Evolutionary conservation across 2,888 invertebrate species (phyloP), one percentile per base, ranked within the genome.

Genomic region (Parnassius mnemosyne): DNA sequence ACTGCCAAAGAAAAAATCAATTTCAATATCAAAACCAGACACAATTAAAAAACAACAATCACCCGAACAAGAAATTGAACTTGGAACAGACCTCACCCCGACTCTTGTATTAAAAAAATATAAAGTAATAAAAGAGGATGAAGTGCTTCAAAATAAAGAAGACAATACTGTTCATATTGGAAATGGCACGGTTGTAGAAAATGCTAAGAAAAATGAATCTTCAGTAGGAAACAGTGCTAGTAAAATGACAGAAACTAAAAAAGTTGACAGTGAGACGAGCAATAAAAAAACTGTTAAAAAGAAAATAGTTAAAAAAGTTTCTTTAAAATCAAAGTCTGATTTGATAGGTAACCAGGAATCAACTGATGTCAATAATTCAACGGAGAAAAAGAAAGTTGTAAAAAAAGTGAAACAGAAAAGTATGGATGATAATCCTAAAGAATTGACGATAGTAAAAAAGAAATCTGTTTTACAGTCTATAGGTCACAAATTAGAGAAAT

Each of bases 401-500:
- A 90, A 88, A 66, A 92, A 89, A 72, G 71, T 81, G 2, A 90
- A 91, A 71, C 88, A 90, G 63, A 89, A 88, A 72, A 66, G 66
- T 57, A 52, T 71, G 49, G 85, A 89, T 44, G 85, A 85, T 67
- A 75, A 72, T 49, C 65, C 71, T 46, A 91, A 87, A 78, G 61
- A 80, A 25, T 69, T 73, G 34, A 72, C 71, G 53, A 80, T 79
- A 65, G 76, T 90, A 9, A 94, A 94, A 75, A 94, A 94, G 81
- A 94, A 94, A 80, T 89, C 93, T 1, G 92, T 97, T 69, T 85
- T 96, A 50, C 95, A 95, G 76, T 94, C 94, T 0, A 93, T 96
- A 71, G 96, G 97, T 53, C 96, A 95, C 76, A 95, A 95, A 79
- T 92, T 95, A 74, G 95, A 95, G 81, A 95, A 95, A 78, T 92